Conservation (phyloP, 1,140 invertebrate species). For the Calosoma granatense region DNA sequence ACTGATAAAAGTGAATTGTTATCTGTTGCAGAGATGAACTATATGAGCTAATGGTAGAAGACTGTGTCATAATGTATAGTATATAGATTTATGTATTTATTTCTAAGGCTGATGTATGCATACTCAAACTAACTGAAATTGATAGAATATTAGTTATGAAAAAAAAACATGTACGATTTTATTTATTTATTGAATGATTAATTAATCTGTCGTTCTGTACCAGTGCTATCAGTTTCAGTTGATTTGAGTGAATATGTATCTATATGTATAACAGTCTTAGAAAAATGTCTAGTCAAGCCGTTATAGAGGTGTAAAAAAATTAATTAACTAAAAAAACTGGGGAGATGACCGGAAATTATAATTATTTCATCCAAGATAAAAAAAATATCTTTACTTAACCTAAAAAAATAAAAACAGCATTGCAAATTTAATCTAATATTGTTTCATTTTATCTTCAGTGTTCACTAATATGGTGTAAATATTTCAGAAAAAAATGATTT, state of each 20-base stretch:
- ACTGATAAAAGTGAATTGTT: not conserved
- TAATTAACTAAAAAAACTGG: not conserved
- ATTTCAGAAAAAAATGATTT: no score
- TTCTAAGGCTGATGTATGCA: not conserved
- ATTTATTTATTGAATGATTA: not conserved
- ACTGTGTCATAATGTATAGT: not conserved
- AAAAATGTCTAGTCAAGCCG: constrained; percentile 2
- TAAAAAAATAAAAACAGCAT: no score
- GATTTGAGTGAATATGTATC: no score
- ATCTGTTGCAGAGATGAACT: not conserved
- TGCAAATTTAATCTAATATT: no score
- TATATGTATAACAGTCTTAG: not conserved
- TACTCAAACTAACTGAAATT: not conserved
- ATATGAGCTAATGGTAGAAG: not conserved
- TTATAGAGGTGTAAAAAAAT: not conserved
- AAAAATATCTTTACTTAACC: no score
- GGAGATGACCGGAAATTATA: not conserved
- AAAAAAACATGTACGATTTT: no score
- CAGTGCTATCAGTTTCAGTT: not conserved
- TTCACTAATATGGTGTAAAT: no score
- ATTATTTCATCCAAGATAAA: not conserved
- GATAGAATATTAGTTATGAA: not conserved
- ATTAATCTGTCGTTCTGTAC: no score
- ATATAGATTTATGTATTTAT: constrained; percentile 4
- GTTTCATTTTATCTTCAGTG: no score